Conservation (phyloP, 1,140 invertebrate genomes). For the Scylla paramamosain region DNA sequence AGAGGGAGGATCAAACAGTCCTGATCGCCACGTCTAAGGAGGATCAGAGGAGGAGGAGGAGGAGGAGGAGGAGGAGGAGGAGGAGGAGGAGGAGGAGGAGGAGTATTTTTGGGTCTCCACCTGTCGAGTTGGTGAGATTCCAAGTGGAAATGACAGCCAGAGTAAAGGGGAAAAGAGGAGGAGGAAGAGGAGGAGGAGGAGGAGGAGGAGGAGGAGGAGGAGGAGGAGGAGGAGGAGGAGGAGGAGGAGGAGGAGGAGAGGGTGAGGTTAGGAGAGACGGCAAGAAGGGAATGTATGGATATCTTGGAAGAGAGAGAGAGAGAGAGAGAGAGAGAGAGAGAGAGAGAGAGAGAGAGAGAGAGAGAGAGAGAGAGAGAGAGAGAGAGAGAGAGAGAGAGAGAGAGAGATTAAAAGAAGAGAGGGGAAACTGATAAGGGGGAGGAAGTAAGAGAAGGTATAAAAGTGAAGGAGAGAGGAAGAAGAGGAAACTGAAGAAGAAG, state of each 20-base stretch:
- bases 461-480: too few species aligned
- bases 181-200: not conserved
- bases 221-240: not conserved
- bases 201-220: not conserved
- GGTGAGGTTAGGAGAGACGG: not conserved
- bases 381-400: not conserved
- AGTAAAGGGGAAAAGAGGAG: not conserved
- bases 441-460: too few species aligned
- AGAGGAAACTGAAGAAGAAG: too few species aligned
- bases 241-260: not conserved
- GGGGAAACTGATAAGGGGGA: not conserved
- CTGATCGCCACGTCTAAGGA: not conserved
- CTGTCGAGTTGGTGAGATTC: constrained; percentile 10
- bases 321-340: too few species aligned
- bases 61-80: not conserved
- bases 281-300: too few species aligned
- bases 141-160: not conserved
- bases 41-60: not conserved
- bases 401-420: not conserved
- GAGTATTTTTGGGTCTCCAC: not conserved
- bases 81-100: constrained; percentile 9
- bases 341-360: too few species aligned
- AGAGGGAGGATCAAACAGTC: not conserved
- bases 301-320: too few species aligned
- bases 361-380: too few species aligned